Percentiles rank a stretch among this genome's conserved stretches.
Evolutionary conservation across 2,888 invertebrate species (phyloP).

Genomic region (Melieria picta): DNA sequence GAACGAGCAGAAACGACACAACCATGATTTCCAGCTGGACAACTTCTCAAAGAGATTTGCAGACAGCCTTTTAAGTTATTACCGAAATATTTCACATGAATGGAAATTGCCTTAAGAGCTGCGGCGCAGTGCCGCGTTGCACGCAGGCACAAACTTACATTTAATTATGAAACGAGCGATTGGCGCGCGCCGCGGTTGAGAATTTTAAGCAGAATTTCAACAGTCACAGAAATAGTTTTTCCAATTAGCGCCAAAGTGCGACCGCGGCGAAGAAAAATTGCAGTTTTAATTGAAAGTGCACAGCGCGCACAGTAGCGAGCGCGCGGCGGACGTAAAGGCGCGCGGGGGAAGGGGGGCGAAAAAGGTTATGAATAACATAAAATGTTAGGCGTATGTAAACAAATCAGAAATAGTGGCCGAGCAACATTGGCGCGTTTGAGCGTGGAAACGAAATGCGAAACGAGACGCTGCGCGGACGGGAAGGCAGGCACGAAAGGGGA

Average conservation of each 20-base stretch:
- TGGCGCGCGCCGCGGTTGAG: no score
- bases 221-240: neutral
- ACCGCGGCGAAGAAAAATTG: neutral
- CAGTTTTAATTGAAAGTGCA: neutral
- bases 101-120: no score
- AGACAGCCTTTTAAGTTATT: slow-evolving; percentile 31
- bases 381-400: slow-evolving; percentile 9
- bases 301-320: neutral
- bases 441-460: no score
- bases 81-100: slow-evolving; percentile 24
- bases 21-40: slow-evolving; percentile 31
- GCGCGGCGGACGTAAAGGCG: neutral
- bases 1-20: slow-evolving; percentile 19
- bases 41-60: slow-evolving; percentile 28
- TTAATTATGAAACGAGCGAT: no score
- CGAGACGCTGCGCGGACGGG: no score
- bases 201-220: no score
- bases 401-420: slow-evolving; percentile 4
- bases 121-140: no score
- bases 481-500: no score
- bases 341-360: neutral
- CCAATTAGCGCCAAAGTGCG: neutral
- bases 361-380: slow-evolving; percentile 15
- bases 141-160: no score
- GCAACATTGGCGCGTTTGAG: neutral